A percentile compares a stretch with the other conserved stretches of the same genome.
Evolutionary conservation across 2,888 invertebrate species (phyloP).

Genomic region (Odontocolon sp.): DNA sequence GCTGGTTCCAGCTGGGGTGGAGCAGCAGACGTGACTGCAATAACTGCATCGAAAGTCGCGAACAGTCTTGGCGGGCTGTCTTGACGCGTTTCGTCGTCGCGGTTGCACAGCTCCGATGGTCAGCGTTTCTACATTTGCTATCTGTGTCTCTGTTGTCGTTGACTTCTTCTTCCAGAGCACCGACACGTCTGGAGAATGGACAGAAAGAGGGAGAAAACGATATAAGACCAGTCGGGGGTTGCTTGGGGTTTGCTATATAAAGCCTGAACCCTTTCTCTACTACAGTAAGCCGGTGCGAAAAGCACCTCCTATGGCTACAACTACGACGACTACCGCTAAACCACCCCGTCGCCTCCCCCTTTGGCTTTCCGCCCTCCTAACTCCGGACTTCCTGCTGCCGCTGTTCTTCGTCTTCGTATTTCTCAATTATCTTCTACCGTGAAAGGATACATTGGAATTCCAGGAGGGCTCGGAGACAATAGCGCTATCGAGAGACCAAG

Average conservation of each 20-base stretch:
- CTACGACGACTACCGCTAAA: not conserved
- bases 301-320: too few species aligned
- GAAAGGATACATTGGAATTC: conserved; percentile 37
- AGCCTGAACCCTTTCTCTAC: too few species aligned
- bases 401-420: conserved; percentile 52
- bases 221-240: not conserved
- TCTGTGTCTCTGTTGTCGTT: conserved; percentile 4
- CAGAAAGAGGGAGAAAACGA: not conserved
- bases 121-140: conserved; percentile 20
- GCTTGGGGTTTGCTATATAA: too few species aligned
- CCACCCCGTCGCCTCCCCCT: not conserved
- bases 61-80: conserved; percentile 22
- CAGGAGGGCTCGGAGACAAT: conserved; percentile 26
- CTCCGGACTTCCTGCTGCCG: conserved; percentile 15
- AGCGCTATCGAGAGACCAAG: conserved; percentile 25
- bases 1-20: conserved; percentile 59
- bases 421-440: conserved; percentile 58
- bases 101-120: conserved; percentile 29
- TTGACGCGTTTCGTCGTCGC: conserved; percentile 32
- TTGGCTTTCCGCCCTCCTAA: conserved; percentile 7
- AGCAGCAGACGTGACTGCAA: conserved; percentile 71
- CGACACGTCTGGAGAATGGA: not conserved
- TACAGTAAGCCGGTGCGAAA: too few species aligned
- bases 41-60: conserved; percentile 65
- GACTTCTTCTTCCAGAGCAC: not conserved